Evolutionary conservation across 1,140 invertebrate genomes (phyloP).

Genomic region (Heliconius congener): DNA sequence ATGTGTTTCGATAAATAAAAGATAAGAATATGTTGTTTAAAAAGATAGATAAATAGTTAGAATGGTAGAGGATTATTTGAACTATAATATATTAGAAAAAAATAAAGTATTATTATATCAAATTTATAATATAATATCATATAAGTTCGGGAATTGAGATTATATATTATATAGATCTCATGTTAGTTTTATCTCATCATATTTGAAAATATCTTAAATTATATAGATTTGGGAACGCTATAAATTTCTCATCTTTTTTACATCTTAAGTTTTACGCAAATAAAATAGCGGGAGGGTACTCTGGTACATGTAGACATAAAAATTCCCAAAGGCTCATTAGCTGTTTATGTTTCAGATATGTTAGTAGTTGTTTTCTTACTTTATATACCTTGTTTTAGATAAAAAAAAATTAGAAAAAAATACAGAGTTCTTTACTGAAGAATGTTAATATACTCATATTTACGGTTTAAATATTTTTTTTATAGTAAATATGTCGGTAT

Average conservation of each 20-base stretch:
- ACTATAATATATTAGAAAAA: too few species aligned
- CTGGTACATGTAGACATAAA: not conserved
- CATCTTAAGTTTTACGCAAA: too few species aligned
- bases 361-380: not conserved
- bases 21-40: not conserved
- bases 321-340: not conserved
- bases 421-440: not conserved
- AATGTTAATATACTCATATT: not conserved
- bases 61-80: too few species aligned
- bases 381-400: not conserved
- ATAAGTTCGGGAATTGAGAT: too few species aligned
- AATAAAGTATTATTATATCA: too few species aligned
- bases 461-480: not conserved
- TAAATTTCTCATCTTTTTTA: too few species aligned
- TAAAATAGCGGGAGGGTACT: not conserved
- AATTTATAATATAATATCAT: too few species aligned
- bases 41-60: too few species aligned
- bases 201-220: too few species aligned
- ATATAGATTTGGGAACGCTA: too few species aligned
- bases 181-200: too few species aligned
- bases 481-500: not conserved
- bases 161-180: too few species aligned
- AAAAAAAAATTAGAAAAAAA: not conserved
- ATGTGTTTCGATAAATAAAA: not conserved
- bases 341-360: not conserved